phyloP scores from a whole-genome alignment of 2,797 vertebrate genomes.

The Amniataba percoides region DNA sequence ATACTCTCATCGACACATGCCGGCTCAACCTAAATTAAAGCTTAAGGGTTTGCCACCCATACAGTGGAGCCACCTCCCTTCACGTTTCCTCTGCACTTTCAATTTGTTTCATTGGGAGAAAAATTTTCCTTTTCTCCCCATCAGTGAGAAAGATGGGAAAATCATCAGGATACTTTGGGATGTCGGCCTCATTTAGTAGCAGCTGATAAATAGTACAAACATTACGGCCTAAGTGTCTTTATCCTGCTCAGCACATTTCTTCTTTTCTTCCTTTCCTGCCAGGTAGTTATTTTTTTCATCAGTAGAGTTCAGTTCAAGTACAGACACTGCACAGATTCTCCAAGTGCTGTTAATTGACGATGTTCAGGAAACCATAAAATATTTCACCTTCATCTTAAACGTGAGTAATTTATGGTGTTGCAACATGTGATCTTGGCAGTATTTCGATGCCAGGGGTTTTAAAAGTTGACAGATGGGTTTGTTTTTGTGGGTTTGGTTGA shows the following conservation, averaged over 20 bases:
- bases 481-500: constrained; percentile 54
- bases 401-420: constrained; percentile 34
- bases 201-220: constrained; percentile 42
- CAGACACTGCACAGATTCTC: constrained; percentile 40
- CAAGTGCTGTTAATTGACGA: constrained; percentile 48
- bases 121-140: constrained; percentile 76
- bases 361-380: constrained; percentile 55
- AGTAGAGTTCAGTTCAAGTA: constrained; percentile 35
- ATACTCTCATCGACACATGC: constrained; percentile 1
- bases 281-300: background rate
- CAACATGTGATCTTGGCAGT: constrained; percentile 46
- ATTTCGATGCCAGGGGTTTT: constrained; percentile 33
- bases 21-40: constrained; percentile 15
- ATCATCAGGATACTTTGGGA: constrained; percentile 67
- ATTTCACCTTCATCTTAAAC: constrained; percentile 29
- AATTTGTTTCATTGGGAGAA: constrained; percentile 59
- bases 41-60: constrained; percentile 20
- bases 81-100: constrained; percentile 25
- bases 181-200: constrained; percentile 20
- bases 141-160: constrained; percentile 78
- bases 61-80: constrained; percentile 16
- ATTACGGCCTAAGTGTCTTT: constrained; percentile 14
- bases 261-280: constrained; percentile 28
- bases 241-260: constrained; percentile 48
- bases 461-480: constrained; percentile 48